Evolutionary conservation across 2,797 vertebrate genomes (phyloP), one percentile per base, ranked within the genome.

Genomic region (Uromys caudimaculatus): DNA sequence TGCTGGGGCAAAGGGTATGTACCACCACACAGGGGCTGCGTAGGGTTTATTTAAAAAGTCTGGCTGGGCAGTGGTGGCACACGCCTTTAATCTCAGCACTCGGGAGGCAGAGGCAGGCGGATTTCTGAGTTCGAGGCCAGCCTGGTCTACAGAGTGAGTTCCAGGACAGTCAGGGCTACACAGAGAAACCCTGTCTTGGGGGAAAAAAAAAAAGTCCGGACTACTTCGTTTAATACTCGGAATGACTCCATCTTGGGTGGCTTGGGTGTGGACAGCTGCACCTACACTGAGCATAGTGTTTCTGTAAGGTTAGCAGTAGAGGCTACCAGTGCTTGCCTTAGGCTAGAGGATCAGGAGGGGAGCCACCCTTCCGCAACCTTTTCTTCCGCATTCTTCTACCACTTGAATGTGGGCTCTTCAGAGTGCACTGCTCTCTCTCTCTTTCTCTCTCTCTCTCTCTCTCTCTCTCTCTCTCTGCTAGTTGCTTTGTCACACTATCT

Each of bases 191-290:
- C n/a, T n/a, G n/a, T n/a, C n/a, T n/a, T n/a, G n/a, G n/a, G n/a
- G n/a, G n/a, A n/a, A n/a, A n/a, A n/a, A n/a, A n/a, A n/a, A n/a
- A n/a, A n/a, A 90, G 50, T 47, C 35, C 32, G 76, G 54, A 64
- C 84, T 89, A 71, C 89, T 92, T 81, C 21, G 60, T 73, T 95
- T 75, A 82, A 12, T 79, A 50, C 44, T 88, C 76, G 92, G 88
- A 88, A 85, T 14, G 1, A 77, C 76, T 83, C 89, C 75, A 75
- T 95, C 56, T 77, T 69, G 84, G 84, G 16, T 89, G 78, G 29
- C 6, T 56, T 54, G 5, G 16, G 24, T 32, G 13, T 44, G 8
- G 23, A 52, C 32, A 60, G 17, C 10, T 35, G 19, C 13, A 27
- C 2, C 12, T 47, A 41, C 35, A 41, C 29, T 21, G 54, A 83